phyloP scores from a whole-genome alignment of 2,797 vertebrate species.

The Jordanella pulchra region DNA sequence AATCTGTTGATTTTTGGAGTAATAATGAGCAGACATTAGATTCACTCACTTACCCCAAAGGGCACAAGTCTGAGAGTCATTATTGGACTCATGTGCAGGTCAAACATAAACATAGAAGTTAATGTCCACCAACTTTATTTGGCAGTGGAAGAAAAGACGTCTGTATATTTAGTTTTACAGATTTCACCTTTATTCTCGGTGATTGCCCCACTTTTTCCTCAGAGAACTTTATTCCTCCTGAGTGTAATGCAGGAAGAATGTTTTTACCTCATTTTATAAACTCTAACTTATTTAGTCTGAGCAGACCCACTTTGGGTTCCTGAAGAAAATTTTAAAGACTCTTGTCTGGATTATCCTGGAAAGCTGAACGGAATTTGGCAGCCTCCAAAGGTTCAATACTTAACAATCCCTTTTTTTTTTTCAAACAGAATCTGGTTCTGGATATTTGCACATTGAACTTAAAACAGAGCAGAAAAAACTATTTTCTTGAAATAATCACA shows the following conservation, averaged over 20 bases:
- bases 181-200: neutral
- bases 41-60: slow-evolving; percentile 6
- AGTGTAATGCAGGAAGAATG: neutral
- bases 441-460: neutral
- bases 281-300: neutral
- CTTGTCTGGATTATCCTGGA: neutral
- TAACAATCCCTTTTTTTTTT: neutral
- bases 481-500: neutral
- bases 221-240: neutral
- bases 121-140: neutral
- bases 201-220: neutral
- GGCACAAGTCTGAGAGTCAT: slow-evolving; percentile 23
- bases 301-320: neutral
- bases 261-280: neutral
- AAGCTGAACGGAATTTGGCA: neutral
- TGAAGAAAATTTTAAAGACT: neutral
- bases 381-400: neutral
- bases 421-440: neutral
- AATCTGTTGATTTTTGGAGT: neutral
- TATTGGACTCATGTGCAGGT: slow-evolving; percentile 14
- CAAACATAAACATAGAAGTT: slow-evolving; percentile 5
- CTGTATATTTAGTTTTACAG: neutral
- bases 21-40: slow-evolving; percentile 14
- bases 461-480: neutral
- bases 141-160: neutral